Evolutionary conservation across 2,797 vertebrate genomes (phyloP).

Genomic region (Gouania willdenowi): DNA sequence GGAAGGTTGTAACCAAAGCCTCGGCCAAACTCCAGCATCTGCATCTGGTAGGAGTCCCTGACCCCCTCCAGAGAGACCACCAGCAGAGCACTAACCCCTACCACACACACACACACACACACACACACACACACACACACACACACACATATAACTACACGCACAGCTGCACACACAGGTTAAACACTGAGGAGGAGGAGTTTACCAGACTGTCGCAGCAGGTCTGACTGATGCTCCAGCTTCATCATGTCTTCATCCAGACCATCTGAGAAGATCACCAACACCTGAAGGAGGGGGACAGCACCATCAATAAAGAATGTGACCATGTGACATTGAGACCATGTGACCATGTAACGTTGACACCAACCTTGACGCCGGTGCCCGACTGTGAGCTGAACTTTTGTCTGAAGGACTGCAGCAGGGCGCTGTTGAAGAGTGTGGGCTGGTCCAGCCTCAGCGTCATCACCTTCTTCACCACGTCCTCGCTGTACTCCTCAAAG

Average conservation of each 20-base stretch:
- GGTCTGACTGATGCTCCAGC: slow-evolving; percentile 64
- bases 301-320: too few relatives aligned
- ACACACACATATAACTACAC: too few relatives aligned
- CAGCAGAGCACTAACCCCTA: slow-evolving; percentile 82
- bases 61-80: slow-evolving; percentile 77
- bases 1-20: slow-evolving; percentile 79
- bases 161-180: too few relatives aligned
- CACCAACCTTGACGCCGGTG: slow-evolving; percentile 80
- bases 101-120: too few relatives aligned
- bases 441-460: slow-evolving; percentile 21
- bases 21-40: slow-evolving; percentile 87
- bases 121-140: too few relatives aligned
- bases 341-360: too few relatives aligned
- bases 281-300: slow-evolving; percentile 69
- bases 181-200: too few relatives aligned
- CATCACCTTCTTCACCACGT: slow-evolving; percentile 74
- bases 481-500: slow-evolving; percentile 71
- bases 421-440: slow-evolving; percentile 68
- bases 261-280: slow-evolving; percentile 87
- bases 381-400: slow-evolving; percentile 58
- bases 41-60: slow-evolving; percentile 66
- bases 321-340: too few relatives aligned
- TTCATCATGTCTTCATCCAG: slow-evolving; percentile 72
- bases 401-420: slow-evolving; percentile 72
- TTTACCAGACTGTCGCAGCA: slow-evolving; percentile 60